Evolutionary conservation across 2,113 vertebrate species (phyloP).

Genomic region (Phrynosoma blainvillii): DNA sequence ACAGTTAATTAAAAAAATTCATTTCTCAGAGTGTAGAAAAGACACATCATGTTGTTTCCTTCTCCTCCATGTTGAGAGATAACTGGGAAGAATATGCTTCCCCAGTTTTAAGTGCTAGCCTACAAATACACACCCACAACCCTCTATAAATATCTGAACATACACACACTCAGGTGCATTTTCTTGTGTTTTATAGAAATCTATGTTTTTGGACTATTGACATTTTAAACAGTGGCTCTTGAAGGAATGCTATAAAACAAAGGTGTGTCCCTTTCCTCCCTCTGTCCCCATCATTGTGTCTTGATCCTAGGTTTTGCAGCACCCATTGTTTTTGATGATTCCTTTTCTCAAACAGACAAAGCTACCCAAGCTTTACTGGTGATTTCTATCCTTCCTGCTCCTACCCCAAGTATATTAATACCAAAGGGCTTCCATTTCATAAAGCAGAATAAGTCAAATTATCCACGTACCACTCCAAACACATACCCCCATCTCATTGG

Average conservation of each 20-base stretch:
- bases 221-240: slow-evolving; percentile 44
- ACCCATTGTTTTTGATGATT: slow-evolving; percentile 36
- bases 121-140: no score
- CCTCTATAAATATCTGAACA: no score
- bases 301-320: slow-evolving; percentile 48
- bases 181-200: slow-evolving; percentile 75
- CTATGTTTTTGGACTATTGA: slow-evolving; percentile 68
- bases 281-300: slow-evolving; percentile 25
- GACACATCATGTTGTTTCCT: no score
- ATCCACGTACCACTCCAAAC: not conserved
- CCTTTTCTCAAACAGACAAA: slow-evolving; percentile 21
- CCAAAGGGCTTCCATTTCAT: slow-evolving; percentile 53
- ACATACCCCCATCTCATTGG: no score
- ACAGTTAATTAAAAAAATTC: no score
- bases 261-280: slow-evolving; percentile 28
- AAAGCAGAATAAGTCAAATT: slow-evolving; percentile 31
- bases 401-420: not conserved
- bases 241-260: not conserved
- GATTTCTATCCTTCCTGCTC: not conserved
- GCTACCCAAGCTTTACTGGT: not conserved
- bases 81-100: slow-evolving; percentile 64
- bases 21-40: no score
- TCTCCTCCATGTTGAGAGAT: not conserved
- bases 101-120: slow-evolving; percentile 62
- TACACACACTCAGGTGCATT: slow-evolving; percentile 79